Evolutionary conservation across 2,113 vertebrate genomes (phyloP).

Genomic region (Amphiprion percula): DNA sequence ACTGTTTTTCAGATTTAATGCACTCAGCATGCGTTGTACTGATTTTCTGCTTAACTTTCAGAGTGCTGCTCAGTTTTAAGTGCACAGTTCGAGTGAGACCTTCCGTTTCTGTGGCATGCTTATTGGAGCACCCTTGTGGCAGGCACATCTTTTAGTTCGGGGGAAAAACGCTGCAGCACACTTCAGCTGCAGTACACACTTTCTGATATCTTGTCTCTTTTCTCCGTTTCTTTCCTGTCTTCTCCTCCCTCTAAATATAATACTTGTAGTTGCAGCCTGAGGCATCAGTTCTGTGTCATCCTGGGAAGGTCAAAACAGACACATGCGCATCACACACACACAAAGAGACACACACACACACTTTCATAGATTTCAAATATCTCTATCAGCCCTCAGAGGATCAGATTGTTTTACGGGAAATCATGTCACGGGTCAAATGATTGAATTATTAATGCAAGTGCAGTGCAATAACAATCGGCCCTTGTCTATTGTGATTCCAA

Average conservation of each 20-base stretch:
- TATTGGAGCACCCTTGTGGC: constrained; percentile 59
- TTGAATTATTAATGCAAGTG: constrained; percentile 85
- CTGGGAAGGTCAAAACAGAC: constrained; percentile 76
- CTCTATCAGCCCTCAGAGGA: constrained; percentile 73
- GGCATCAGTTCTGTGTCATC: constrained; percentile 68
- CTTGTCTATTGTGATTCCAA: constrained; percentile 80
- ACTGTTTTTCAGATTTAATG: constrained; percentile 45
- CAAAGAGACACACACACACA: constrained; percentile 17
- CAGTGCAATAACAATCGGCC: constrained; percentile 79
- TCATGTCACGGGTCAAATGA: constrained; percentile 85
- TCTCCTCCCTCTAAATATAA: constrained; percentile 59
- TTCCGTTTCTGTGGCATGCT: constrained; percentile 53
- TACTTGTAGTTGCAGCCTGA: constrained; percentile 54
- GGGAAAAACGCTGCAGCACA: constrained; percentile 43
- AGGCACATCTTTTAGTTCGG: constrained; percentile 40
- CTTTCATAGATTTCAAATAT: constrained; percentile 74
- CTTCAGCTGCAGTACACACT: constrained; percentile 41
- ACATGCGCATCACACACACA: constrained; percentile 13
- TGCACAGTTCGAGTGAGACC: constrained; percentile 42
- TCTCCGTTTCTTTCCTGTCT: not conserved
- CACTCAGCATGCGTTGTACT: constrained; percentile 45
- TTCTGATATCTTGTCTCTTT: constrained; percentile 53
- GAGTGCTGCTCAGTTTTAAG: constrained; percentile 55
- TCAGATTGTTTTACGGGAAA: constrained; percentile 85
- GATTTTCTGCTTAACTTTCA: constrained; percentile 48